phyloP scores from a whole-genome alignment of 1,140 invertebrate species.

The Drosophila nigrodunni region DNA sequence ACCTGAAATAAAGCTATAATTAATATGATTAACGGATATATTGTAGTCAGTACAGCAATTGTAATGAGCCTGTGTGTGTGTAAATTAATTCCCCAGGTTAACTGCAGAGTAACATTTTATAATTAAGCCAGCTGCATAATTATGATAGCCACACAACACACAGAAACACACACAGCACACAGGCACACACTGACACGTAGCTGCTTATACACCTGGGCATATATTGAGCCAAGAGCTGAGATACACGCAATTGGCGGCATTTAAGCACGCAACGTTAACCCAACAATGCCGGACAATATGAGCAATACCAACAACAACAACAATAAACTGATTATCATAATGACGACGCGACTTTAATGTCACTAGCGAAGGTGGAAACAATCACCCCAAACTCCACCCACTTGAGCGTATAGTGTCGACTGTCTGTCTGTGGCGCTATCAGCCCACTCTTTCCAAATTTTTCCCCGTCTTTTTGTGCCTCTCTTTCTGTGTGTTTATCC shows the following conservation, averaged over 20 bases:
- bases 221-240: conserved; percentile 34
- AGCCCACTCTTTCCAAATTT: not conserved
- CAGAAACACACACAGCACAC: conserved; percentile 31
- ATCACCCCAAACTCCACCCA: not conserved
- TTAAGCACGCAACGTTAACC: conserved; percentile 80
- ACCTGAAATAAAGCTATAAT: too few relatives aligned
- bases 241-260: conserved; percentile 77
- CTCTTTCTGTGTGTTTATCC: conserved; percentile 35
- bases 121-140: conserved; percentile 82
- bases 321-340: conserved; percentile 74
- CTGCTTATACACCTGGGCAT: conserved; percentile 15
- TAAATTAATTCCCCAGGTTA: conserved; percentile 82
- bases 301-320: conserved; percentile 42
- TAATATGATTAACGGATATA: too few relatives aligned
- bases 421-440: not conserved
- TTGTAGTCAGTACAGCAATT: not conserved
- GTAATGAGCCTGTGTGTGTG: conserved; percentile 49
- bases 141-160: conserved; percentile 59
- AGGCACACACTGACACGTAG: conserved; percentile 41
- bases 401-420: not conserved
- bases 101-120: conserved; percentile 80
- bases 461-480: not conserved
- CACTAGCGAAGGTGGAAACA: conserved; percentile 1
- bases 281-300: conserved; percentile 39
- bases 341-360: conserved; percentile 58